A percentile compares a stretch with the other conserved stretches of the same genome.
phyloP scores from a whole-genome alignment of 1,140 invertebrate species.

The Camponotus pennsylvanicus region DNA sequence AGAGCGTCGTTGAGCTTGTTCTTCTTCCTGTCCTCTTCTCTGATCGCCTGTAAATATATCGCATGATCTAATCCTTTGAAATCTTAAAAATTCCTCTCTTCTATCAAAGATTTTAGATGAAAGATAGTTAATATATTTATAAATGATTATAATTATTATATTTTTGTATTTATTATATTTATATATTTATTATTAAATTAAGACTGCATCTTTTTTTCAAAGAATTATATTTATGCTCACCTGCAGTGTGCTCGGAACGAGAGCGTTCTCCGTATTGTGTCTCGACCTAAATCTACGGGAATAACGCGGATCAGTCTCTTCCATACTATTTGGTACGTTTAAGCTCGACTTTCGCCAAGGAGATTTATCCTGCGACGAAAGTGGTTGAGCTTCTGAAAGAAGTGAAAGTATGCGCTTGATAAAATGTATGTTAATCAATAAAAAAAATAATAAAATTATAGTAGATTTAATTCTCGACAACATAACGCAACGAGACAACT shows the following conservation, averaged over 20 bases:
- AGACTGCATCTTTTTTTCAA: neutral
- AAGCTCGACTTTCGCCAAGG: conserved; percentile 92
- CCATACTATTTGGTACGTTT: conserved; percentile 88
- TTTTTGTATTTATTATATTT: conserved; percentile 11
- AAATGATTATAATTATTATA: conserved; percentile 9
- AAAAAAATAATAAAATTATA: neutral
- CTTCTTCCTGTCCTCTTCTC: conserved; percentile 87
- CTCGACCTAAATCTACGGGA: conserved; percentile 86
- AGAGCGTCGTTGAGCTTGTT: conserved; percentile 75
- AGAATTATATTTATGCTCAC: conserved; percentile 66
- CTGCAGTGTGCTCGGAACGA: conserved; percentile 84
- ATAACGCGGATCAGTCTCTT: conserved; percentile 87
- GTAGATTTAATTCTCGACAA: conserved; percentile 5
- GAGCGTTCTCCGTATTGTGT: conserved; percentile 83
- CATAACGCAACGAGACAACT: neutral
- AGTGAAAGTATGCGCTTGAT: neutral
- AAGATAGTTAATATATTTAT: neutral
- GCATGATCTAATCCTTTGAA: conserved; percentile 15
- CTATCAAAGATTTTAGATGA: neutral
- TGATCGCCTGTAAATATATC: conserved; percentile 83
- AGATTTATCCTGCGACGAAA: conserved; percentile 89
- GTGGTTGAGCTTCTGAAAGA: conserved; percentile 90
- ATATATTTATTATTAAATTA: neutral
- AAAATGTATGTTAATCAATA: neutral
- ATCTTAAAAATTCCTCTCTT: conserved; percentile 5